Percentiles rank a stretch among this genome's conserved stretches.
These are phyloP conservation scores for Empis stercorea DNA, from an alignment of 2,888 invertebrate species.

Conservation along the genomic window DNA sequence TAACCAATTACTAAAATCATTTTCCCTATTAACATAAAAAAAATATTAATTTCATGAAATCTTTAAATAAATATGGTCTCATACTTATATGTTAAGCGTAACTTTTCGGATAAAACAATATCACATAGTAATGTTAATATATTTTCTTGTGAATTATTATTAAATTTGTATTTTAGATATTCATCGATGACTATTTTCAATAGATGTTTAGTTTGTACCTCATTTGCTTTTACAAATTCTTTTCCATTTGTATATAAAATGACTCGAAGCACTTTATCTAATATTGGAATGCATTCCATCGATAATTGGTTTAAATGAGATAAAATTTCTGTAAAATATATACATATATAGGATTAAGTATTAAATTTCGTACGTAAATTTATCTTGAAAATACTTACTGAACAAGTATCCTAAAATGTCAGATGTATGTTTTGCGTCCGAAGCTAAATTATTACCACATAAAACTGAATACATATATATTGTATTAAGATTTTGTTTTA, in stretches of 20 bases:
- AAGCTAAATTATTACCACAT: conserved; percentile 13
- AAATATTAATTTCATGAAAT: background rate
- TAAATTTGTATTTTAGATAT: conserved; percentile 19
- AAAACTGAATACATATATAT: conserved; percentile 41
- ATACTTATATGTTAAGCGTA: conserved; percentile 31
- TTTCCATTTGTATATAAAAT: conserved; percentile 21
- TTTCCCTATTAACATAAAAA: conserved; percentile 20
- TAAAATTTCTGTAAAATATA: conserved; percentile 10
- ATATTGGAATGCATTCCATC: conserved; percentile 10
- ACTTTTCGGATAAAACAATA: conserved; percentile 34
- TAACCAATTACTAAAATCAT: conserved; percentile 40
- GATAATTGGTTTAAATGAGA: conserved; percentile 8
- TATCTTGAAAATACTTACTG: conserved; percentile 8
- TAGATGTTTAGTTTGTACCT: conserved; percentile 22
- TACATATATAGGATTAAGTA: background rate
- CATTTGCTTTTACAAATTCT: conserved; percentile 15
- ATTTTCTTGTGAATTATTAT: conserved; percentile 25
- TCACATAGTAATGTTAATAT: conserved; percentile 38
- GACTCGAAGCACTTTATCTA: conserved; percentile 22
- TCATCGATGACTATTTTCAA: conserved; percentile 21
- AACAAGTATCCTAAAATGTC: conserved; percentile 12
- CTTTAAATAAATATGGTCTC: background rate
- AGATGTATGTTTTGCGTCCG: conserved; percentile 9
- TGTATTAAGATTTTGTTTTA: conserved; percentile 42
- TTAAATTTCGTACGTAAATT: background rate